phyloP scores from a whole-genome alignment of 2,797 vertebrate species.

The Tragelaphus eurycerus region DNA sequence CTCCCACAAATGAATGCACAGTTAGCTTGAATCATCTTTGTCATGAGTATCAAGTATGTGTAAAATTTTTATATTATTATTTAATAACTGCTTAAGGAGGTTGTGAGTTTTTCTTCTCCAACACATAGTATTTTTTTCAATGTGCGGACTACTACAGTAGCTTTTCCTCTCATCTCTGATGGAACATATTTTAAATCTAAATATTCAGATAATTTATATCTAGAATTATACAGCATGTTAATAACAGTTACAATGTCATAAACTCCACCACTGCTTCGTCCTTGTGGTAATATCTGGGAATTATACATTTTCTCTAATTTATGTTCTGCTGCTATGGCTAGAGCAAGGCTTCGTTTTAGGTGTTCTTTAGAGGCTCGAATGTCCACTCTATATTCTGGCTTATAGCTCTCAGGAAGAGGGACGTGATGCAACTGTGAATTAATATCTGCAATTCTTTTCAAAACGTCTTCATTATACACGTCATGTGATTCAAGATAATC shows the following conservation, averaged over 20 bases:
- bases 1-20: neutral
- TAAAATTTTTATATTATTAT: slow-evolving; percentile 71
- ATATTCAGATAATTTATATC: slow-evolving; percentile 50
- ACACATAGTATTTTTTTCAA: slow-evolving; percentile 68
- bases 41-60: slow-evolving; percentile 53
- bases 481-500: neutral
- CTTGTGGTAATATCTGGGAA: neutral
- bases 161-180: slow-evolving; percentile 61
- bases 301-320: neutral
- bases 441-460: slow-evolving; percentile 28
- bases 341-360: slow-evolving; percentile 45
- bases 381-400: neutral
- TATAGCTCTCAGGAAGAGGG: neutral
- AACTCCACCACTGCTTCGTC: neutral
- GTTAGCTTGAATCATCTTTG: slow-evolving; percentile 8
- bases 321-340: slow-evolving; percentile 35
- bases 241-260: slow-evolving; percentile 48
- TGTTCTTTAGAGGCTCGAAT: slow-evolving; percentile 19
- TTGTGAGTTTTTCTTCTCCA: slow-evolving; percentile 26
- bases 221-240: slow-evolving; percentile 62
- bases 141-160: slow-evolving; percentile 6
- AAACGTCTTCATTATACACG: neutral
- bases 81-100: slow-evolving; percentile 62
- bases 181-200: slow-evolving; percentile 37
- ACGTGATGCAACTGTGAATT: neutral